Evolutionary conservation across 2,797 vertebrate genomes (phyloP).

Genomic region (Chloroceryle amazona): DNA sequence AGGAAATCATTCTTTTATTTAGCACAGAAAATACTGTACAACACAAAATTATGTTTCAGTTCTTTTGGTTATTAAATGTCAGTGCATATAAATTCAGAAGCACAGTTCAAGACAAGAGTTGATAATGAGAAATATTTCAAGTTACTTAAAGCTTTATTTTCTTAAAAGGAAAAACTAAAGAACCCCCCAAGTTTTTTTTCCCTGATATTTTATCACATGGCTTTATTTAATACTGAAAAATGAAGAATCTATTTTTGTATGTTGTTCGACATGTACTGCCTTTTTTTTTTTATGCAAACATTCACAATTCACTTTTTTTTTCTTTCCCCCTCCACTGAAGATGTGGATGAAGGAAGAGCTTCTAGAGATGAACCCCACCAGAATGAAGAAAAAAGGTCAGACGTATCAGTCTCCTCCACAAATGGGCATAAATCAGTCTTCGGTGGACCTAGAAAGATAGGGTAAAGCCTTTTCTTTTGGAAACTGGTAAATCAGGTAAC

Average conservation of each 20-base stretch:
- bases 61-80: not conserved
- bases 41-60: not conserved
- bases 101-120: fast-evolving
- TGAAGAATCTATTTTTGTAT: not conserved
- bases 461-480: constrained; percentile 80
- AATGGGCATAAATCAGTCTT: constrained; percentile 77
- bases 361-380: constrained; percentile 55
- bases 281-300: not conserved
- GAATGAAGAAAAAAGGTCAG: constrained; percentile 65
- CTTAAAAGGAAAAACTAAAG: not conserved
- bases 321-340: not conserved
- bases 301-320: not conserved
- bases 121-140: not conserved
- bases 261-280: not conserved
- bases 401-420: constrained; percentile 75
- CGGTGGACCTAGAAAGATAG: constrained; percentile 83
- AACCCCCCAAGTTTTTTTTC: not conserved
- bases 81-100: not conserved
- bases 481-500: not conserved
- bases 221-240: not conserved
- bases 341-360: constrained; percentile 25
- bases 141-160: not conserved
- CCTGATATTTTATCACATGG: not conserved
- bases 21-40: not conserved
- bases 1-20: not conserved